Evolutionary conservation across 2,797 vertebrate genomes (phyloP), one percentile per base, ranked within the genome.

Genomic region (Chaenodraco wilsoni): DNA sequence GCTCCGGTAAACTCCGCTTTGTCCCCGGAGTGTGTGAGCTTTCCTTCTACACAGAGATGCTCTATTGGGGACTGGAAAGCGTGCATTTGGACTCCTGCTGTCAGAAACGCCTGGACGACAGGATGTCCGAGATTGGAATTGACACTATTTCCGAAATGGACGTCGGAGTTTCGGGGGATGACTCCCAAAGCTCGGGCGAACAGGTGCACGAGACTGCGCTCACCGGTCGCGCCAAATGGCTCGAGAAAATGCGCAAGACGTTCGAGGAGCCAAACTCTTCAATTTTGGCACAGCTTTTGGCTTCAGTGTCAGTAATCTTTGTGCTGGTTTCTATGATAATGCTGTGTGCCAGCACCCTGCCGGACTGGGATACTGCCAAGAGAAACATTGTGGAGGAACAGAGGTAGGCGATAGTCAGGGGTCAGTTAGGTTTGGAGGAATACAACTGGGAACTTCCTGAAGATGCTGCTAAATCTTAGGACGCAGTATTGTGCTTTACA

Each of bases 231-330:
- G 87, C 89, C 9, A 95, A 90, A 79, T 99, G 97, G 97, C 85
- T 98, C n/a, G 98, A 97, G 88, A 95, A 90, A 84, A 96, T 98
- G 96, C 92, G 98, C 85, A 95, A 93, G 77, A 96, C 96, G 51
- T 99, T 99, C 88, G 98, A 99, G 87, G 98, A 99, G 84, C 98
- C 98, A 79, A 96, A 96, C 84, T 99, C 98, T 50, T 99, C 98
- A 5, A 65, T 98, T 78, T 95, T 94, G 49, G 98, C 97, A 49
- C 98, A 99, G 93, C 93, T 99, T 76, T 87, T 99, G 90, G 98
- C 98, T 46, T 95, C 95, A 13, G 94, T 99, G 76, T 99, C 98
- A 5, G 96, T 99, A 67, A 94, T 99, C 62, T 99, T 99, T 86
- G 98, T 99, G 72, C 96, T 99, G 44, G 92, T 98, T 82, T 99